A percentile compares a stretch with the other conserved stretches of the same genome.
phyloP scores from a whole-genome alignment of 1,140 invertebrate genomes.

The Drosophila erecta region DNA sequence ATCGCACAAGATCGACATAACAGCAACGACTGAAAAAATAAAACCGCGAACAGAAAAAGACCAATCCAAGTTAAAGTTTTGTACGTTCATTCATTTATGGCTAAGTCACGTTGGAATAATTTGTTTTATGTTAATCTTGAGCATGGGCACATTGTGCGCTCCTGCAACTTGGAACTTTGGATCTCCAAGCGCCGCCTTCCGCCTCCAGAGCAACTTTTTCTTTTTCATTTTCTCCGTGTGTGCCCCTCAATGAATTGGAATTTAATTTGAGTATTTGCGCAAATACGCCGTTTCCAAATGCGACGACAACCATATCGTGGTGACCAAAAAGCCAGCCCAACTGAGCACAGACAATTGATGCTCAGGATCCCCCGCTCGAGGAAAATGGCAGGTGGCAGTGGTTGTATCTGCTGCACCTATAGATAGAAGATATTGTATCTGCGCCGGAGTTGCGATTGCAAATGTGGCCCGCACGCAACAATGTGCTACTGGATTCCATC shows the following conservation, averaged over 20 bases:
- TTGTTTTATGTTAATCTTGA: conserved; percentile 84
- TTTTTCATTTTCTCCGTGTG: conserved; percentile 61
- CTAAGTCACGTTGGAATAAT: conserved; percentile 84
- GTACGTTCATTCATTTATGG: conserved; percentile 82
- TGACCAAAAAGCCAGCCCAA: conserved; percentile 28
- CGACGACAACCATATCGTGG: conserved; percentile 77
- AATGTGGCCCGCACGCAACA: conserved; percentile 81
- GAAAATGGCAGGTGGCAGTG: conserved; percentile 65
- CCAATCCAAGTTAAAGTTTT: conserved; percentile 61
- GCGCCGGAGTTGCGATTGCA: conserved; percentile 44
- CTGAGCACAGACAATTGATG: conserved; percentile 71
- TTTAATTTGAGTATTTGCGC: conserved; percentile 84
- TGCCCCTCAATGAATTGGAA: conserved; percentile 83
- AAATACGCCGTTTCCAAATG: conserved; percentile 70
- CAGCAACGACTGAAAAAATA: conserved; percentile 16
- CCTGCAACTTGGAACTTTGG: conserved; percentile 18
- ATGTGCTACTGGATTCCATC: conserved; percentile 81
- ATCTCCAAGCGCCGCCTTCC: conserved; percentile 52
- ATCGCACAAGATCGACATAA: conserved; percentile 19
- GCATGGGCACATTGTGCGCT: conserved; percentile 79
- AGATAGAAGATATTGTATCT: conserved; percentile 62
- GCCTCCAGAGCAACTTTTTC: conserved; percentile 58
- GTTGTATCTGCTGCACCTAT: conserved; percentile 21
- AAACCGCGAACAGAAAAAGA: conserved; percentile 51
- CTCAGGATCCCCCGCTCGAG: conserved; percentile 63